A percentile compares a stretch with the other conserved stretches of the same genome.
Conservation (phyloP, 2,888 invertebrate genomes). For the Calliscelio sp. region DNA sequence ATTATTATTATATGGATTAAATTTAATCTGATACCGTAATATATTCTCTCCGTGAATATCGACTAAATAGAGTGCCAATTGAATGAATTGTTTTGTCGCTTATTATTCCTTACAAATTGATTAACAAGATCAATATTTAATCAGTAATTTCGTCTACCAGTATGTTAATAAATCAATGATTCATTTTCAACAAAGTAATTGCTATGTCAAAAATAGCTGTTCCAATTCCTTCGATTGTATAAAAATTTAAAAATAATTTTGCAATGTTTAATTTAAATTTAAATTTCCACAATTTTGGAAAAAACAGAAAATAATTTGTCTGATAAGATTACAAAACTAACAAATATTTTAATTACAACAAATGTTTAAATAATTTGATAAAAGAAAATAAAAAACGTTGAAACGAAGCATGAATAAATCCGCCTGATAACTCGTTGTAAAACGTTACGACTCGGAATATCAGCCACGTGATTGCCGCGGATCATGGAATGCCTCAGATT, state of each 20-base stretch:
- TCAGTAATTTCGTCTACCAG: not conserved
- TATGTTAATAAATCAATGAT: not conserved
- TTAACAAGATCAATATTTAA: not conserved
- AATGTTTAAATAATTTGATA: no score
- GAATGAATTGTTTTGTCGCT: conserved; percentile 3
- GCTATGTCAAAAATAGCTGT: no score
- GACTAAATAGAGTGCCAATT: not conserved
- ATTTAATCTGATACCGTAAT: conserved; percentile 15
- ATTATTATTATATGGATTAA: conserved; percentile 28
- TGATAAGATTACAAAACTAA: no score
- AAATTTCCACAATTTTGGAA: no score
- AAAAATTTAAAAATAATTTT: no score
- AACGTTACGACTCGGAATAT: conserved; percentile 38
- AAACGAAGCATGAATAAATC: conserved; percentile 53
- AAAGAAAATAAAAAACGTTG: no score
- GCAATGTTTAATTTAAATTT: no score
- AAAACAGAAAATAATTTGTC: no score
- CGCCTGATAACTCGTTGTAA: not conserved
- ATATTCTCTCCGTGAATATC: not conserved
- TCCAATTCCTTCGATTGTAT: no score
- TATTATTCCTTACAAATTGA: not conserved
- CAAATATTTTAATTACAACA: no score
- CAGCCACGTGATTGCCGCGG: conserved; percentile 12
- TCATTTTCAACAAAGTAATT: no score
- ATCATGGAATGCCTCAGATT: conserved; percentile 28